Evolutionary conservation across 2,797 vertebrate genomes (phyloP).

Genomic region (Lateolabrax maculatus): DNA sequence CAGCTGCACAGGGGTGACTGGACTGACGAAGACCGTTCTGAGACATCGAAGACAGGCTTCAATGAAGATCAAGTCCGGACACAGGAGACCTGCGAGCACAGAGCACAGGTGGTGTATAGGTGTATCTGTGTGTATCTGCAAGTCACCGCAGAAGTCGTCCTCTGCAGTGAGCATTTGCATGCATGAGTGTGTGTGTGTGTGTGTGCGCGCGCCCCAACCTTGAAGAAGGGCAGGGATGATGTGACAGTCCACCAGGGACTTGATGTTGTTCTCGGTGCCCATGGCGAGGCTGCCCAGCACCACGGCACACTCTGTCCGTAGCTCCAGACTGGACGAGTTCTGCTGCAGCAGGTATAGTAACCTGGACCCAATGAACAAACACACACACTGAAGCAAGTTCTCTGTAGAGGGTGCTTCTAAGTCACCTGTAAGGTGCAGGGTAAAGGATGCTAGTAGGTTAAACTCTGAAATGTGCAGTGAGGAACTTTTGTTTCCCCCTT

Average conservation of each 20-base stretch:
- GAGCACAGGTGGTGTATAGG: neutral
- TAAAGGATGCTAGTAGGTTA: neutral
- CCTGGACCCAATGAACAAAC: conserved; percentile 80
- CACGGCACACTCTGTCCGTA: conserved; percentile 96
- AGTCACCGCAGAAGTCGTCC: neutral
- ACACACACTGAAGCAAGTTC: neutral
- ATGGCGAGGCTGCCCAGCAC: conserved; percentile 98
- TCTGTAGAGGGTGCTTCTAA: neutral
- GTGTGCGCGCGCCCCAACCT: conserved; percentile 84
- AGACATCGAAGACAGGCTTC: conserved; percentile 98
- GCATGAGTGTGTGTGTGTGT: neutral
- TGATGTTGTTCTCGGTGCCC: conserved; percentile 99
- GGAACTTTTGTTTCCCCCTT: too few species aligned
- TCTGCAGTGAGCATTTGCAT: neutral
- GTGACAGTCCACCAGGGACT: conserved; percentile 99
- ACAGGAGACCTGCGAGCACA: conserved; percentile 89
- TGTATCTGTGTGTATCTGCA: neutral
- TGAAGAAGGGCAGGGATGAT: conserved; percentile 98
- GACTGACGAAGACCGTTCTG: conserved; percentile 97
- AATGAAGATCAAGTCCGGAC: conserved; percentile 94
- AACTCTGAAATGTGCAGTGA: too few species aligned
- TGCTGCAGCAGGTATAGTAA: conserved; percentile 98
- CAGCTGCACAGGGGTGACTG: conserved; percentile 97
- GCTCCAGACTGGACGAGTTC: conserved; percentile 92
- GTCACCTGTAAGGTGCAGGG: neutral